Evolutionary conservation across 2,113 vertebrate species (phyloP).

Genomic region (Ailuropoda melanoleuca): DNA sequence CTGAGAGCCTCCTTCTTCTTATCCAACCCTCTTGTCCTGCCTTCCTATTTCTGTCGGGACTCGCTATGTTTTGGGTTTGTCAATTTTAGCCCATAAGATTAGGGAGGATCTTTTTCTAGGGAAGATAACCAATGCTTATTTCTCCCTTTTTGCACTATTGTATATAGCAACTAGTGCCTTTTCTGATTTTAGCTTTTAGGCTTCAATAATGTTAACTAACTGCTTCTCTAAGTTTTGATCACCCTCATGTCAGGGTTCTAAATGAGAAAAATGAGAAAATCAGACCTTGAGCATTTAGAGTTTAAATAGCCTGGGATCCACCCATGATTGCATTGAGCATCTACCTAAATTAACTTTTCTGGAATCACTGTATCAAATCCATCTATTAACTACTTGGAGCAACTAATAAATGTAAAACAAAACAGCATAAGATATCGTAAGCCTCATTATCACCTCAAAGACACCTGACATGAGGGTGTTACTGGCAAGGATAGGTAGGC

Average conservation of each 20-base stretch:
- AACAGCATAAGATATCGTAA: neutral
- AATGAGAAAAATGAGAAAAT: conserved; percentile 42
- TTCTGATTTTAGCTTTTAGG: neutral
- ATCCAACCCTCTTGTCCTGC: neutral
- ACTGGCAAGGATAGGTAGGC: neutral
- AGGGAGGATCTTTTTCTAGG: neutral
- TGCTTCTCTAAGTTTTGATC: neutral
- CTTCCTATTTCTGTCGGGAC: neutral
- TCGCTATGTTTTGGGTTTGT: neutral
- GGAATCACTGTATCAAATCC: conserved; percentile 27
- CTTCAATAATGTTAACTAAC: neutral
- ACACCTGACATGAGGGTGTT: neutral
- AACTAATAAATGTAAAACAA: neutral
- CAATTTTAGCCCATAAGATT: neutral
- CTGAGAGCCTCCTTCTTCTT: neutral
- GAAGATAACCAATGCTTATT: neutral
- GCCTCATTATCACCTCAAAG: neutral
- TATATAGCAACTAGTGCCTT: neutral
- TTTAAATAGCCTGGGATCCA: neutral
- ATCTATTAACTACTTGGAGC: neutral
- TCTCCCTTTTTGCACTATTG: neutral
- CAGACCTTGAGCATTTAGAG: neutral
- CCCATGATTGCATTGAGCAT: neutral
- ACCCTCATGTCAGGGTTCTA: too few relatives aligned
- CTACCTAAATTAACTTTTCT: neutral